Percentiles rank a stretch among this genome's conserved stretches.
phyloP scores from a whole-genome alignment of 2,113 vertebrate species.

The Gavialis gangeticus region DNA sequence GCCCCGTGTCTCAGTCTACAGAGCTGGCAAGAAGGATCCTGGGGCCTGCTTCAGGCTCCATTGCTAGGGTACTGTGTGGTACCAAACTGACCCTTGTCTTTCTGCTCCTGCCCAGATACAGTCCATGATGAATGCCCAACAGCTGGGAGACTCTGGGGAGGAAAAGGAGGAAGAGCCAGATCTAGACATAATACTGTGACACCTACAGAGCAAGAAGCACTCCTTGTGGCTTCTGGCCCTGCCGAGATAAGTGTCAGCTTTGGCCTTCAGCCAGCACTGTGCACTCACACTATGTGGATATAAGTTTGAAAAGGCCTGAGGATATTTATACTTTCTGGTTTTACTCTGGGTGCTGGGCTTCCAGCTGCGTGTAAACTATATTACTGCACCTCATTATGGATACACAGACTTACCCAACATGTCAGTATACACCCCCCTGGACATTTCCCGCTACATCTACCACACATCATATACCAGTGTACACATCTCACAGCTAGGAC shows the following conservation, averaged over 20 bases:
- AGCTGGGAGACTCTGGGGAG: not conserved
- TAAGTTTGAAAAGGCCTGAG: not conserved
- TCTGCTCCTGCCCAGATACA: conserved; percentile 61
- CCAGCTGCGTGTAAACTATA: not conserved
- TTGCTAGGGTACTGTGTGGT: not conserved
- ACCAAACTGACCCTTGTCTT: not conserved
- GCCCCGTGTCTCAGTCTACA: not conserved
- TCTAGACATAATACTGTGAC: not conserved
- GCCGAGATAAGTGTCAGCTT: not conserved
- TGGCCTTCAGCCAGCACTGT: not conserved
- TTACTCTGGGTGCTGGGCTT: not conserved
- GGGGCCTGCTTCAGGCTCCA: not conserved
- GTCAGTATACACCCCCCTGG: not conserved
- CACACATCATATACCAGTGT: not conserved
- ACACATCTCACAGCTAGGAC: not conserved
- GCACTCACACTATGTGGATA: not conserved
- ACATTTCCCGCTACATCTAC: no score
- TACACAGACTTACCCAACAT: not conserved
- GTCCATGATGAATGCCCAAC: conserved; percentile 45
- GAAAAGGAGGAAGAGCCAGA: not conserved
- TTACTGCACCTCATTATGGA: not conserved
- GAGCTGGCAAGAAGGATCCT: not conserved
- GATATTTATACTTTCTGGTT: not conserved
- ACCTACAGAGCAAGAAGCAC: not conserved
- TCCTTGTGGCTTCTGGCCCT: not conserved